These are phyloP conservation scores for Ciconia boyciana DNA, from an alignment of 2,113 vertebrate genomes.

Conservation along the genomic window DNA sequence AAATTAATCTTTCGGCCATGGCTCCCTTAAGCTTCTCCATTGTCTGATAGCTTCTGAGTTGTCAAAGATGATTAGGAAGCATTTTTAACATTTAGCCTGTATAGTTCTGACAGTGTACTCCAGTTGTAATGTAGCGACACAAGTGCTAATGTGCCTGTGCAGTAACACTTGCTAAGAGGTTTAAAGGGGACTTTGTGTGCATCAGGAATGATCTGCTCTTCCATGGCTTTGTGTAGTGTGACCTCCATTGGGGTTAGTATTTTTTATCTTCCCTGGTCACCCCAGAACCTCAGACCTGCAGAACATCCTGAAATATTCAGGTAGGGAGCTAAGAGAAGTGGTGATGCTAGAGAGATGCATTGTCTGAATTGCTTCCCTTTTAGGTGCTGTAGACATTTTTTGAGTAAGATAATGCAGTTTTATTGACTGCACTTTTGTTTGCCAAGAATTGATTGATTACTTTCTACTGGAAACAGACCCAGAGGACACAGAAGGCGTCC, in stretches of 20 bases:
- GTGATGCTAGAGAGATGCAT: neutral
- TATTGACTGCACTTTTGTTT: neutral
- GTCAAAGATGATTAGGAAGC: neutral
- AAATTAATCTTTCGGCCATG: neutral
- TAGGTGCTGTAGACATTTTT: neutral
- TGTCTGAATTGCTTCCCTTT: neutral
- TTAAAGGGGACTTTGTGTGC: neutral
- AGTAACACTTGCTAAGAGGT: neutral
- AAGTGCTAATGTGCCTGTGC: neutral
- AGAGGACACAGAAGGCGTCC: neutral
- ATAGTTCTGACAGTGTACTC: neutral
- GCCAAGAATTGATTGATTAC: neutral
- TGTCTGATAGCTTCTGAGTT: neutral
- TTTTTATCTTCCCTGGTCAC: neutral
- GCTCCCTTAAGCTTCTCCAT: neutral
- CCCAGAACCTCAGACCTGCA: neutral
- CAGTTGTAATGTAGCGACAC: accelerated
- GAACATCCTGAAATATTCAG: neutral
- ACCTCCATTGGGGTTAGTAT: neutral
- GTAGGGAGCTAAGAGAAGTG: neutral
- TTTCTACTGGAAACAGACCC: neutral
- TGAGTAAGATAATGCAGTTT: neutral
- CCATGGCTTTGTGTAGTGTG: neutral
- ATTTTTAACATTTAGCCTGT: neutral
- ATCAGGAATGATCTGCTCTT: neutral